Percentiles rank a stretch among this genome's conserved stretches.
Conservation (phyloP, 2,888 invertebrate species). For the Petrophora chlorosata region DNA sequence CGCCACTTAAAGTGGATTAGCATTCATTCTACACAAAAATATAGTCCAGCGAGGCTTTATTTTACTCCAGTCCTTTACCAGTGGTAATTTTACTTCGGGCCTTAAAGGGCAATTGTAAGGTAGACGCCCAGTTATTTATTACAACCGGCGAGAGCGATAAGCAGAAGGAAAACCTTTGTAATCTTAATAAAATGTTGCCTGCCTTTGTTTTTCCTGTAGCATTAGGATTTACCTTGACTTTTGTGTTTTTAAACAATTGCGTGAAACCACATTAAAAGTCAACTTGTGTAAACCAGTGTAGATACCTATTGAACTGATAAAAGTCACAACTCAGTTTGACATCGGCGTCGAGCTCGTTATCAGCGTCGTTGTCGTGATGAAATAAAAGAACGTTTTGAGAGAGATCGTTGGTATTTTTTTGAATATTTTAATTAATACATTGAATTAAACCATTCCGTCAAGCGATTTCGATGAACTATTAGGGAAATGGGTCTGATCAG, state of each 20-base stretch:
- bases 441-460: no score
- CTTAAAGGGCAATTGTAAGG: constrained; percentile 31
- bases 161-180: constrained; percentile 43
- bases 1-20: not conserved
- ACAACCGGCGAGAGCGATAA: constrained; percentile 39
- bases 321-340: no score
- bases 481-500: no score
- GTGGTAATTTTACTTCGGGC: constrained; percentile 26
- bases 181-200: constrained; percentile 46
- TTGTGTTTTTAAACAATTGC: not conserved
- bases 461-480: no score
- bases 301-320: no score
- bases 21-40: constrained; percentile 12
- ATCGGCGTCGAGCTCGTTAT: no score
- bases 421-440: no score
- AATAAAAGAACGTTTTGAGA: no score
- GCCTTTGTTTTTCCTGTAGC: constrained; percentile 38
- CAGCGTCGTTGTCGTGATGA: no score
- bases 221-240: not conserved
- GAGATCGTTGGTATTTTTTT: no score
- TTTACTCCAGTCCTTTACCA: constrained; percentile 21
- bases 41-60: constrained; percentile 15
- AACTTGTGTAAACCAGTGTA: no score
- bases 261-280: no score
- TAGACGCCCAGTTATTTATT: constrained; percentile 44